These are phyloP conservation scores for Chouioia cunea DNA, from an alignment of 2,888 invertebrate species.

Conservation along the genomic window DNA sequence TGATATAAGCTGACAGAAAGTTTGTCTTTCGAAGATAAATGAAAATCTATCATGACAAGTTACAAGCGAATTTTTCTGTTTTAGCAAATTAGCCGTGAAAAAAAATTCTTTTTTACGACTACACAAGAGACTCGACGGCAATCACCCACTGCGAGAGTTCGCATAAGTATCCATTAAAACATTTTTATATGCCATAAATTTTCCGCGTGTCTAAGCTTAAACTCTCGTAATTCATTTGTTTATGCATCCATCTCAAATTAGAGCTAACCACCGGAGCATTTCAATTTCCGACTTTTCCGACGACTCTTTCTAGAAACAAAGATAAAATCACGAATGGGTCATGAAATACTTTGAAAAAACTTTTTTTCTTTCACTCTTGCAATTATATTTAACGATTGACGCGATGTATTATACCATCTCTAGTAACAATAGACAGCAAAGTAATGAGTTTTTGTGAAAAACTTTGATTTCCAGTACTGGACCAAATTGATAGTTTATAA, in stretches of 20 bases:
- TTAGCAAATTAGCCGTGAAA: slow-evolving; percentile 35
- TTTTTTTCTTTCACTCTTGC: too few relatives aligned
- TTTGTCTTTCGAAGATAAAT: too few relatives aligned
- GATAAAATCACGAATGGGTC: too few relatives aligned
- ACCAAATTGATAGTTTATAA: too few relatives aligned
- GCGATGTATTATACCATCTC: too few relatives aligned
- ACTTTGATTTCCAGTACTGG: too few relatives aligned
- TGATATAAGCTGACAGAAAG: too few relatives aligned
- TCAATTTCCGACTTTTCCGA: background rate
- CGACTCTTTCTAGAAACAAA: background rate
- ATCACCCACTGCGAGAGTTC: slow-evolving; percentile 17
- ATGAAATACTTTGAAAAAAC: too few relatives aligned
- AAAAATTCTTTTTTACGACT: slow-evolving; percentile 17
- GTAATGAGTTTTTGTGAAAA: too few relatives aligned
- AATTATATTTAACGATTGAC: too few relatives aligned
- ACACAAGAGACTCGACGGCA: slow-evolving; percentile 20
- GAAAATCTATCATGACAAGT: background rate
- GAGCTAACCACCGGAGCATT: slow-evolving; percentile 21
- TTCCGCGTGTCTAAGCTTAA: slow-evolving; percentile 28
- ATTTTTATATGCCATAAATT: slow-evolving; percentile 39
- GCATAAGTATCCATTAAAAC: slow-evolving; percentile 37
- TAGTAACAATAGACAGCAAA: too few relatives aligned
- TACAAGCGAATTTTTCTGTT: slow-evolving; percentile 22
- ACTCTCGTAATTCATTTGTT: slow-evolving; percentile 33
- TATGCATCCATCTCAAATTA: slow-evolving; percentile 34